phyloP scores from a whole-genome alignment of 2,888 invertebrate genomes.

The Ceriagrion tenellum region DNA sequence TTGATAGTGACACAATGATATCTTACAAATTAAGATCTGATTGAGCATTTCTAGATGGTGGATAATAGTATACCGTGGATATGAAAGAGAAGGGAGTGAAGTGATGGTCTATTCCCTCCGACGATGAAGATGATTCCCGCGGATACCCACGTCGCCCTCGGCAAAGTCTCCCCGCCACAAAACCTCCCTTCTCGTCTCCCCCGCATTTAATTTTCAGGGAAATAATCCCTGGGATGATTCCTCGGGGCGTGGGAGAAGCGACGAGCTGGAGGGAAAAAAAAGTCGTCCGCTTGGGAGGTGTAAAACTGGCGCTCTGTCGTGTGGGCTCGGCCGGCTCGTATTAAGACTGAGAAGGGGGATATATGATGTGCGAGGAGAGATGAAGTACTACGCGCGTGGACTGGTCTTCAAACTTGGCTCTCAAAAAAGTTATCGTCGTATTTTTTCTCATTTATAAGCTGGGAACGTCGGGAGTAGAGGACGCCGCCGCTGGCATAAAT shows the following conservation, averaged over 20 bases:
- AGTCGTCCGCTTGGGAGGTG: background rate
- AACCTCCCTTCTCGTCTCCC: background rate
- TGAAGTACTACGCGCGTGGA: background rate
- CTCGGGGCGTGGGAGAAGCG: background rate
- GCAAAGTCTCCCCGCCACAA: background rate
- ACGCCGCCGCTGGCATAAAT: too few relatives aligned
- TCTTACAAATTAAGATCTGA: too few relatives aligned
- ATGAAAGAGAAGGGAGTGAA: background rate
- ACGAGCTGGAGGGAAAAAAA: background rate
- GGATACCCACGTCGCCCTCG: background rate
- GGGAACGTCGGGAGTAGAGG: too few relatives aligned
- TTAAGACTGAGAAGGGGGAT: background rate
- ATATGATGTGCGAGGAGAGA: background rate
- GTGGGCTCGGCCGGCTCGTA: background rate
- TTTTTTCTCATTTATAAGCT: too few relatives aligned
- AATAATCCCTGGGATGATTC: constrained; percentile 28
- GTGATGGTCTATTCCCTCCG: background rate
- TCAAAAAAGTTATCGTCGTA: background rate
- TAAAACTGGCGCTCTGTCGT: background rate
- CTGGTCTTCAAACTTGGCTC: background rate
- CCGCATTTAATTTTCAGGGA: constrained; percentile 54
- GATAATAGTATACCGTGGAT: background rate
- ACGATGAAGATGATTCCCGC: background rate
- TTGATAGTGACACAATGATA: too few relatives aligned
- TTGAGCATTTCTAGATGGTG: too few relatives aligned